A percentile compares a stretch with the other conserved stretches of the same genome.
Evolutionary conservation across 1,140 invertebrate species (phyloP).

Genomic region (Callitettix versicolor): DNA sequence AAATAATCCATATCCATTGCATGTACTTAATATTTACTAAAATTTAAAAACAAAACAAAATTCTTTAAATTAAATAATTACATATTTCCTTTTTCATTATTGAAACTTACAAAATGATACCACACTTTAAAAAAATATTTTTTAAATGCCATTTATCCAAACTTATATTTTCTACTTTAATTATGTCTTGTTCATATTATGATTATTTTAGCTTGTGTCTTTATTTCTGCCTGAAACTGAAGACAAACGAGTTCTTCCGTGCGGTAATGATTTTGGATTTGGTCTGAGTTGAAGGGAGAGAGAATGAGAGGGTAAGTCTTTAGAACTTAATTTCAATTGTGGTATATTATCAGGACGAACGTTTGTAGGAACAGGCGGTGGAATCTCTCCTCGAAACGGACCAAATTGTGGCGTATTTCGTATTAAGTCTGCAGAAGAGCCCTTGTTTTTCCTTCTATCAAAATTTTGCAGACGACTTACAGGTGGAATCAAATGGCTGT

Average conservation of each 20-base stretch:
- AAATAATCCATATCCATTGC: too few relatives aligned
- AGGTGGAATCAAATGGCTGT: conserved; percentile 33
- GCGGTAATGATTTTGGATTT: conserved; percentile 10
- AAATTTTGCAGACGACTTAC: neutral
- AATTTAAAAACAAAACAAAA: too few relatives aligned
- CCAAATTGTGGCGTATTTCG: conserved; percentile 56
- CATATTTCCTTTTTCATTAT: too few relatives aligned
- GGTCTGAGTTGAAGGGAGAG: conserved; percentile 25
- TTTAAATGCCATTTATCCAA: too few relatives aligned
- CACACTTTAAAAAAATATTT: too few relatives aligned
- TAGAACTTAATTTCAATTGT: conserved; percentile 23
- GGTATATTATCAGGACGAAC: conserved; percentile 29
- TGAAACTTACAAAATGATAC: too few relatives aligned
- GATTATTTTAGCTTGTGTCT: too few relatives aligned
- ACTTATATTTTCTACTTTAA: too few relatives aligned
- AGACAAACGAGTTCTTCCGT: conserved; percentile 24
- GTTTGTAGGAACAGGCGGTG: conserved; percentile 37
- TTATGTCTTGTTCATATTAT: too few relatives aligned
- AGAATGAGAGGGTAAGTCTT: neutral
- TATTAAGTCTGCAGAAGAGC: conserved; percentile 8
- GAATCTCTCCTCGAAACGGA: conserved; percentile 57
- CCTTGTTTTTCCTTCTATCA: neutral
- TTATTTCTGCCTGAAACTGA: conserved; percentile 12
- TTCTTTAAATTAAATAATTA: too few relatives aligned
- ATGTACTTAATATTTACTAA: too few relatives aligned